Evolutionary conservation across 2,113 vertebrate species (phyloP).

Genomic region (Pedionomus torquatus): DNA sequence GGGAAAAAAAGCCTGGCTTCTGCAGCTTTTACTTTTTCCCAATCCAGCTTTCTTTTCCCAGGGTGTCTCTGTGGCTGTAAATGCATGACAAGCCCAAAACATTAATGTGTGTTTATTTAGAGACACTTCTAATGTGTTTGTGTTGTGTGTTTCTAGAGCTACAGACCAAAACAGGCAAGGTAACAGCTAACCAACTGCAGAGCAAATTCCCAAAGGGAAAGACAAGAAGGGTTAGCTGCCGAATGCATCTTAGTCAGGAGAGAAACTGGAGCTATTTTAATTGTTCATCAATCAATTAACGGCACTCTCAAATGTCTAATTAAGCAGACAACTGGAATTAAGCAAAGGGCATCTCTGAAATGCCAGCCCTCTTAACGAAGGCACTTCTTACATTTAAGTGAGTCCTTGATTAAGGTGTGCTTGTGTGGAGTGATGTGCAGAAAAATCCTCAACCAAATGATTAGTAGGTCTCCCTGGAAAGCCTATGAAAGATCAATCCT

Average conservation of each 20-base stretch:
- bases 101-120: conserved; percentile 35
- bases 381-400: conserved; percentile 56
- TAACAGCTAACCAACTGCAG: conserved; percentile 39
- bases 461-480: background rate
- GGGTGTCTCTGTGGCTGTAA: background rate
- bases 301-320: conserved; percentile 65
- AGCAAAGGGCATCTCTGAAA: conserved; percentile 70
- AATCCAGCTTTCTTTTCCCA: background rate
- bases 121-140: conserved; percentile 41
- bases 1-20: background rate
- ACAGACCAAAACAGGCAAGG: conserved; percentile 57
- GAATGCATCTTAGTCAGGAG: conserved; percentile 59
- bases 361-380: conserved; percentile 31
- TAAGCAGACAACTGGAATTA: conserved; percentile 73
- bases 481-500: background rate
- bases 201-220: conserved; percentile 38
- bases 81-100: background rate
- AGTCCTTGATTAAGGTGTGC: conserved; percentile 69
- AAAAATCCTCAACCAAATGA: background rate
- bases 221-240: conserved; percentile 30
- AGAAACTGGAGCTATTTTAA: conserved; percentile 63
- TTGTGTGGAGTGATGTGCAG: background rate
- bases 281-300: conserved; percentile 76
- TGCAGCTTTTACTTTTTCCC: background rate
- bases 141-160: conserved; percentile 51